Base-by-base conservation (phyloP, 2,888 invertebrate genomes). In the Uropetala carovei region DNA sequence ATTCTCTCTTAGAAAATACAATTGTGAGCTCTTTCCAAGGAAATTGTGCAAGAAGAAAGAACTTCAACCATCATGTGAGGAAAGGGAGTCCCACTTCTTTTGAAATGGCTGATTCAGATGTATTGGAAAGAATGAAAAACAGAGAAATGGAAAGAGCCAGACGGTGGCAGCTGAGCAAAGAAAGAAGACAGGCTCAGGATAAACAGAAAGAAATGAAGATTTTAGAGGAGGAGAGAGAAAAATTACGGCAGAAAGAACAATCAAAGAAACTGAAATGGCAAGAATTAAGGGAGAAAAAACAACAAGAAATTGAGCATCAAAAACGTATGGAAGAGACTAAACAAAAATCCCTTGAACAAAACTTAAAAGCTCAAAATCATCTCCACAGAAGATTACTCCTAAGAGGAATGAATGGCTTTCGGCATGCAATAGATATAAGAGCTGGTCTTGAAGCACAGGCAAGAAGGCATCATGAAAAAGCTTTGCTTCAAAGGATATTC, bases 191-290 rank as follows among this genome's bases (percentile, higher is more conserved):
- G 18, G 64, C n/a, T 94, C 96, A 97, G 92, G 96, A 97, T 94
- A 96, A 97, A 94, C 96, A 96, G 86, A 96, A 95, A 9, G 94
- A 97, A 94, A 95, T 95, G 30, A 95, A 96, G 94, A 95, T 96
- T 92, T 95, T 96, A 11, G 96, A 96, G 94, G 96, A 97, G 93
- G 95, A 97, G 64, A 96, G 96, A 94, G 96, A 97, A 93, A 96
- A 96, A 94, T 95, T 96, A 30, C 96, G 95, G 92, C 96, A 95
- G 93, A 96, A 97, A 94, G 96, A 96, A 94, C 95, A 96, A 93
- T 96, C 97, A 57, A 96, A 96, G 93, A 96, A 97, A 92, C 95
- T 64, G 18, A 64, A 89, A 13, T 30, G 30, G 11, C 60, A 60
- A 43, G 64, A 89, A 30, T 43, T 11, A 18, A 64, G n/a, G 96